Base-by-base conservation (phyloP, 1,140 invertebrate genomes). In the Asbolus verrucosus region DNA sequence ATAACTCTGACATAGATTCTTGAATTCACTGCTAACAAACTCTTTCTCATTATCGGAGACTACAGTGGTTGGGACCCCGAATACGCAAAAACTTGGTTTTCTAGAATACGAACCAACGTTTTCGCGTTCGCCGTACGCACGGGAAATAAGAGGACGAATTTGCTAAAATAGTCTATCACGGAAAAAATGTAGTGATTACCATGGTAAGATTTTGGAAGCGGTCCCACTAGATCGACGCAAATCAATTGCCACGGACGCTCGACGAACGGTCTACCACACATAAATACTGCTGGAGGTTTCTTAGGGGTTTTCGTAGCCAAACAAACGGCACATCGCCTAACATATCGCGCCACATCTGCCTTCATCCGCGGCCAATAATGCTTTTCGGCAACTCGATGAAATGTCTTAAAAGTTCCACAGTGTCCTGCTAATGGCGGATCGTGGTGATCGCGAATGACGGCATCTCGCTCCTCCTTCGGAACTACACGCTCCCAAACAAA, bases 211-310 rank as follows among this genome's bases (percentile, higher is more conserved):
- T 18, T 21, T 0, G 76, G 72, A 6, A 80, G 66, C 1, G 77
- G 74, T 6, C 77, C 73, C 77, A 83, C 60, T 79, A 86, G 62
- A 80, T 83, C 65, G 6, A 67, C 2, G 3, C 41, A 14, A 2
- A 67, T 43, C n/a, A 54, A 16, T 21, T 67, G 24, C 39, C 39
- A 67, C 4, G 65, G 43, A 18, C 9, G 27, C 4, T 14, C 3
- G 1, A 54, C 27, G 1, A 4, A 6, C 14, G 46, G 11, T 18
- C 46, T 11, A 18, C 5, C 1, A 8, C 65, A 41, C 65, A 67
- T 67, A 18, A 67, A 19, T 8, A 24, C 65, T 2, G 15, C 9
- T 33, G n/a, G n/a, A 8, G 33, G 6, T 36, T 36, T 36, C 3
- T 36, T 4, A 6, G 5, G 15, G n/a, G 6, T 3, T 6, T 50